Evolutionary conservation across 2,113 vertebrate genomes (phyloP).

Genomic region (Eublepharis macularius): DNA sequence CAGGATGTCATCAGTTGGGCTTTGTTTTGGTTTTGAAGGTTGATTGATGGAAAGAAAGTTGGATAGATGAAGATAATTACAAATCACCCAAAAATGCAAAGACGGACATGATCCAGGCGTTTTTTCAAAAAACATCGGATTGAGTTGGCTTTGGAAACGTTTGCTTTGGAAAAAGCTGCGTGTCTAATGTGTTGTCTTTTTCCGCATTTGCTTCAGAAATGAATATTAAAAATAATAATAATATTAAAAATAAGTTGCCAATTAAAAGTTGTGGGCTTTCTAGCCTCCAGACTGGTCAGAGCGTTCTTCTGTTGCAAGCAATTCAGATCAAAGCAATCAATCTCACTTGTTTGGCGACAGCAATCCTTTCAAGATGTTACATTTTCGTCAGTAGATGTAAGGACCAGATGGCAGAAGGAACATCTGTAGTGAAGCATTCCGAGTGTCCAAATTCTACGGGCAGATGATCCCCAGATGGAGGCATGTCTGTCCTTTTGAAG

Average conservation of each 20-base stretch:
- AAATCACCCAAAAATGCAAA: slow-evolving; percentile 15
- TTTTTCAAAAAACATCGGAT: slow-evolving; percentile 32
- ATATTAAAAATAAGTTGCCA: background rate
- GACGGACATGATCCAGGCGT: slow-evolving; percentile 26
- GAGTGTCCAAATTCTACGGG: background rate
- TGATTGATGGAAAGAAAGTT: background rate
- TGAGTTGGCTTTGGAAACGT: slow-evolving; percentile 5
- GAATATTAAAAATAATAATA: background rate
- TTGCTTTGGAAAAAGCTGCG: slow-evolving; percentile 25
- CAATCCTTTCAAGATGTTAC: slow-evolving; percentile 21
- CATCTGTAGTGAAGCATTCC: background rate
- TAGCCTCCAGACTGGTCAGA: background rate
- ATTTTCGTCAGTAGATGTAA: slow-evolving; percentile 18
- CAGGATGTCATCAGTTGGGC: background rate
- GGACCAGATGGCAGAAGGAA: slow-evolving; percentile 12
- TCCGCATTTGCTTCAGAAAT: background rate
- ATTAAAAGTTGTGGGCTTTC: background rate
- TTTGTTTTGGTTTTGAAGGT: background rate
- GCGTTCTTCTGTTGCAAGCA: slow-evolving; percentile 6
- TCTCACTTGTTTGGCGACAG: slow-evolving; percentile 1
- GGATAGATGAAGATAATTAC: background rate
- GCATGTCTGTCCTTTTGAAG: background rate
- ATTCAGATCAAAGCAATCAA: slow-evolving; percentile 8
- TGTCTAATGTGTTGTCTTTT: background rate
- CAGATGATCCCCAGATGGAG: background rate